These are phyloP conservation scores for Microhierax caerulescens DNA, from an alignment of 2,797 vertebrate species.

Conservation along the genomic window DNA sequence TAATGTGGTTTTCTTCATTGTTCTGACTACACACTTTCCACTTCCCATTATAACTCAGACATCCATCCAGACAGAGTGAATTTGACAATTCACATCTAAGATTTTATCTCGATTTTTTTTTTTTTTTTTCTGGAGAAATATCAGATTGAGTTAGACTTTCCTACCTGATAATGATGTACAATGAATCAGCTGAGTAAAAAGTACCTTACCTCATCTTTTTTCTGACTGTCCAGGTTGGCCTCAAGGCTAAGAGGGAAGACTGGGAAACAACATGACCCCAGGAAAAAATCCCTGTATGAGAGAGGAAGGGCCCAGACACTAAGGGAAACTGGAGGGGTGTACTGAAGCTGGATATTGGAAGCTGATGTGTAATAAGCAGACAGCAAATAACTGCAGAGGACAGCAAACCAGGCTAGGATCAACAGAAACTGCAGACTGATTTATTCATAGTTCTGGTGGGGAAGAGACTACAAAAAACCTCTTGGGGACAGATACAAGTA, in stretches of 20 bases:
- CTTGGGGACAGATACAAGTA: neutral
- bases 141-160: neutral
- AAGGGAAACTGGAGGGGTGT: neutral
- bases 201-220: neutral
- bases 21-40: conserved; percentile 39
- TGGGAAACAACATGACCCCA: neutral
- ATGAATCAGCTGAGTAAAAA: conserved; percentile 35
- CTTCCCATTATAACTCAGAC: conserved; percentile 62
- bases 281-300: neutral
- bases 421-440: neutral
- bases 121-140: conserved; percentile 2
- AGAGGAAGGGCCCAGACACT: neutral
- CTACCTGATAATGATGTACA: conserved; percentile 22
- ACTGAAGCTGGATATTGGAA: neutral
- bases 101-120: conserved; percentile 35
- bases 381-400: neutral
- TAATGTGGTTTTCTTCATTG: conserved; percentile 59
- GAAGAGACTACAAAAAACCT: neutral
- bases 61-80: conserved; percentile 49
- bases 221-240: neutral
- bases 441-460: neutral
- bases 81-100: conserved; percentile 59
- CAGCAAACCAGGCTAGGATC: neutral
- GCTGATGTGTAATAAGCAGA: neutral
- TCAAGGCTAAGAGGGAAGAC: neutral